phyloP scores from a whole-genome alignment of 2,113 vertebrate species.

The Actenoides lindsayi region DNA sequence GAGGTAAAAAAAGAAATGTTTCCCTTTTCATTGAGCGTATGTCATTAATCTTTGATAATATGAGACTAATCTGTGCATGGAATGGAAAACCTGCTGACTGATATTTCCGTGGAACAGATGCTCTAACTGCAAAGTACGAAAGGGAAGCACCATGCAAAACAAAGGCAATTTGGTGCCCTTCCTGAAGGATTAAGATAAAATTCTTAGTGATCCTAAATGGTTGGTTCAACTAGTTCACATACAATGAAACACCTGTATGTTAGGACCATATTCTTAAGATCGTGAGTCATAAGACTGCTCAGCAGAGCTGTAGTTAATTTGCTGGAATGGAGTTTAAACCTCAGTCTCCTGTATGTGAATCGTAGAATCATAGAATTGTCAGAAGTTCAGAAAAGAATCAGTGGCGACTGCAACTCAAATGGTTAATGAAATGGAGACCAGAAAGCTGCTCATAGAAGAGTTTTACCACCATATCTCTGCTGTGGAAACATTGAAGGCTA shows the following conservation, averaged over 20 bases:
- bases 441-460: not conserved
- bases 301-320: not conserved
- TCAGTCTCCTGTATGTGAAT: not conserved
- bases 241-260: not conserved
- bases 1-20: not conserved
- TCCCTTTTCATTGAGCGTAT: not conserved
- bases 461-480: not conserved
- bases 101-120: constrained; percentile 32
- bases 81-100: constrained; percentile 13
- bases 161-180: not conserved
- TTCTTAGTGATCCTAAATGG: not conserved
- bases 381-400: not conserved
- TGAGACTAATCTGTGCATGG: not conserved
- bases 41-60: constrained; percentile 34
- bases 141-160: not conserved
- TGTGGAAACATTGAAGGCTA: not conserved
- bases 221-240: not conserved
- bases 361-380: no score
- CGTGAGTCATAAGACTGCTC: not conserved
- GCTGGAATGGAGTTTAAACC: not conserved
- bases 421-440: not conserved
- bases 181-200: not conserved
- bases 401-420: not conserved
- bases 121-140: not conserved
- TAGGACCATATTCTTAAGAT: not conserved